Evolutionary conservation across 2,113 vertebrate genomes (phyloP).

Genomic region (Carollia perspicillata): DNA sequence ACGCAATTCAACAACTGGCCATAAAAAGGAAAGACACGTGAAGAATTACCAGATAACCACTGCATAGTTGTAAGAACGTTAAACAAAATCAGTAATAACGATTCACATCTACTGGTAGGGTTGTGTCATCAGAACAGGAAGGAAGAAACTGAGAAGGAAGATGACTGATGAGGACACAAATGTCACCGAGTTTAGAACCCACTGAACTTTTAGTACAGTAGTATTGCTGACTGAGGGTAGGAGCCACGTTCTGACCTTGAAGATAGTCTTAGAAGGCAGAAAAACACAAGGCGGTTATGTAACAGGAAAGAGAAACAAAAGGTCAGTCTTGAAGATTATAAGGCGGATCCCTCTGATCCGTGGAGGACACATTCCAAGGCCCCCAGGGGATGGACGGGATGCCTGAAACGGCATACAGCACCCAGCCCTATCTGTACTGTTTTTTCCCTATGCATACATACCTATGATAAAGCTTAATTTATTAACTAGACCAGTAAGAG

Average conservation of each 20-base stretch:
- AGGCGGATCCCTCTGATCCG: background rate
- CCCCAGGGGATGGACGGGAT: background rate
- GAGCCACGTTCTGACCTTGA: background rate
- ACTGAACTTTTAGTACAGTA: background rate
- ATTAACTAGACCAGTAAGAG: background rate
- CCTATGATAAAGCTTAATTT: background rate
- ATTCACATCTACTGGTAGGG: background rate
- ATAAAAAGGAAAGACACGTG: background rate
- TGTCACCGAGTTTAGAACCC: constrained; percentile 26
- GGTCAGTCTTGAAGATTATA: background rate
- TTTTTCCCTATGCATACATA: background rate
- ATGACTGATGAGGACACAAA: background rate
- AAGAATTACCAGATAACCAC: constrained; percentile 20
- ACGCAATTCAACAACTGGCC: constrained; percentile 29
- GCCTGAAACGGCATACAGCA: background rate
- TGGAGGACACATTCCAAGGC: background rate
- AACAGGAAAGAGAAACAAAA: constrained; percentile 17
- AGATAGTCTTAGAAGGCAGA: background rate
- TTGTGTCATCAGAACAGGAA: background rate
- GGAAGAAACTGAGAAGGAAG: background rate
- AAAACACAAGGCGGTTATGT: background rate
- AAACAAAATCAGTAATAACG: constrained; percentile 10
- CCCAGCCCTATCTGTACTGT: background rate
- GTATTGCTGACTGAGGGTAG: background rate
- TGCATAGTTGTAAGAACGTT: background rate